Base-by-base conservation (phyloP, 64 coral and sea anemone species). In the Trachythela sp. region DNA sequence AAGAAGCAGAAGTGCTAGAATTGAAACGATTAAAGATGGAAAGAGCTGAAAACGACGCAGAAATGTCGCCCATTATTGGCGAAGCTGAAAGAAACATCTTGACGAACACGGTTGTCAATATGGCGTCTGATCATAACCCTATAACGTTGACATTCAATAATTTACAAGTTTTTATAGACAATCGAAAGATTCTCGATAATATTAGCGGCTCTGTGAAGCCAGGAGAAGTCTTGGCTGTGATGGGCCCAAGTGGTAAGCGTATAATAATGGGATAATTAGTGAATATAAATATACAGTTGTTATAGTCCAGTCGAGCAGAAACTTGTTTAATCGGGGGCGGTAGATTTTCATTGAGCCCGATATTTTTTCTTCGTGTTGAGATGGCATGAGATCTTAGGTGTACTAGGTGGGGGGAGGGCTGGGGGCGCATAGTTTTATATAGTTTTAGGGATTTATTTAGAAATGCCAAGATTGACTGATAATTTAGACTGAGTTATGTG, bases 191-290 rank as follows among this genome's bases (percentile, higher is more conserved):
- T 75, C 49, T 94, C 33, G 22, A 85, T 33, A 87, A 84, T 91
- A 58, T 94, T 30, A 94, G 86, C 39, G 89, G 93, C 11, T 88
- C 87, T 49, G 93, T 94, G 17, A 83, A 86, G 48, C 93, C 93
- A 8, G 93, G 93, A 24, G 88, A 94, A 60, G 70, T 94, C 37
- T 58, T 94, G 33, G 93, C 93, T 50, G 77, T 94, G 9, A 94
- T 94, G 93, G 93, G 93, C 1, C 93, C 93, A 4, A 94, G 93
- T 45, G 93, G 93, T 94, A 88, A 94, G 92, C 60, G 2, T 85
- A 36, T 48, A 15, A 27, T 71, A 6, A 11, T 45, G 11, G 11
- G 11, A 45, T 11, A 45, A 45, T 11, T 45, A 45, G 42, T 11
- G 42, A 4, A 45, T 4, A 6, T 45, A 6, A 45, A 11, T 45